Base-by-base conservation (phyloP, 2,888 invertebrate genomes). In the Leucania comma region DNA sequence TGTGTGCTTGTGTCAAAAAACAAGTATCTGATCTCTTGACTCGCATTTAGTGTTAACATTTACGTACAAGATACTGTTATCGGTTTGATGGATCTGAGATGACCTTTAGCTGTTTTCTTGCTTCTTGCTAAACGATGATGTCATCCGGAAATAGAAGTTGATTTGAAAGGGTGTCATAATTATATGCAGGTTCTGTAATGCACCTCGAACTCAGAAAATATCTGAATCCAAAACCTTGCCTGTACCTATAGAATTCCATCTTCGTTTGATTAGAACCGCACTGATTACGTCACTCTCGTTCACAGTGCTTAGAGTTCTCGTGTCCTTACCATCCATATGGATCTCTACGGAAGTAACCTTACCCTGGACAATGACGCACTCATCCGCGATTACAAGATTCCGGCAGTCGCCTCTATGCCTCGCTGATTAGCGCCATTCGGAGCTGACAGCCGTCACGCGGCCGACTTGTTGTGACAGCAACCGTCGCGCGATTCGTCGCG, bases 1-100 rank as follows among this genome's bases (percentile, higher is more conserved):
- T 50, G 57, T 54, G 66, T 67, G 54, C 22, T 62, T n/a, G 58
- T 50, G 26, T 71, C 54, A 63, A 75, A 65, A 74, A 68, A 75
- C 68, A 71, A 79, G 75, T 75, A 75, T 75, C 71, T 75, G 82
- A 80, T 82, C 76, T 79, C 48, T 72, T 79, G 83, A 79, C 82
- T 69, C 48, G 68, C 64, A 67, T 65, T 82, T 71, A 63, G 35
- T 68, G 26, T 68, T 57, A 60, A 46, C 60, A 68, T 66, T 65
- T 48, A 32, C 65, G 60, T 56, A 35, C 56, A 10, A 51, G 20
- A 62, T 60, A 66, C 32, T 69, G 65, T 75, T 76, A 81, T 59
- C 48, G 48, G 38, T 48, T 58, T 66, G 64, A 50, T 63, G 32
- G 50, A 46, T 65, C 61, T 29, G 32, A 46, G n/a, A 24, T 26